These are phyloP conservation scores for Lepidurus packardi DNA, from an alignment of 1,140 invertebrate species.

Conservation along the genomic window DNA sequence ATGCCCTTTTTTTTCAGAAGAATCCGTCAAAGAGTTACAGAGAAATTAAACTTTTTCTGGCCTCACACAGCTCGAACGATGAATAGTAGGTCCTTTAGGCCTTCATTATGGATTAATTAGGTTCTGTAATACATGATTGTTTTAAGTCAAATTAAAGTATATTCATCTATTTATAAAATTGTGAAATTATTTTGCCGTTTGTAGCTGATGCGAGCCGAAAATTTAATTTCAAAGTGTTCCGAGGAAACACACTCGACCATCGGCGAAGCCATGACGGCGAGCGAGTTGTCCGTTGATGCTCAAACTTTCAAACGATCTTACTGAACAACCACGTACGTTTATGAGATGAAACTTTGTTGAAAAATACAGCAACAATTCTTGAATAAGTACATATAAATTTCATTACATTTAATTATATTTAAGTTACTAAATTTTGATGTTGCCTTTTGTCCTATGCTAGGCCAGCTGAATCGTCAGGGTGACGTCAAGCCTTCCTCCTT, in stretches of 20 bases:
- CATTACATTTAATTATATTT: neutral
- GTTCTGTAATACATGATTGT: neutral
- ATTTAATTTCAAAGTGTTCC: neutral
- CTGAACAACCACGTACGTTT: neutral
- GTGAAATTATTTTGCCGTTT: neutral
- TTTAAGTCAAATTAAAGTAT: neutral
- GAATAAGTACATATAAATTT: neutral
- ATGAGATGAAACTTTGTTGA: neutral
- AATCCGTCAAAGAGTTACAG: neutral
- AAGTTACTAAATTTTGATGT: neutral
- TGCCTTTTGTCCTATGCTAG: neutral
- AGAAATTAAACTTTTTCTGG: neutral
- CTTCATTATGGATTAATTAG: neutral
- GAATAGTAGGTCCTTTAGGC: neutral
- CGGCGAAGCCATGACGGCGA: constrained; percentile 1
- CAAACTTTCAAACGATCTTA: neutral
- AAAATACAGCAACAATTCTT: neutral
- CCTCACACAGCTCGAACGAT: neutral
- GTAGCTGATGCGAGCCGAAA: neutral
- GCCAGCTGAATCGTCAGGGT: neutral
- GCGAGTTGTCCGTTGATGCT: neutral
- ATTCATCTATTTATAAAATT: neutral
- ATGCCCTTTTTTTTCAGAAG: neutral
- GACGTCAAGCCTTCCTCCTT: constrained; percentile 4
- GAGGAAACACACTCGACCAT: constrained; percentile 7